Conservation (phyloP, 1,140 invertebrate genomes). For the Melitaea cinxia region DNA sequence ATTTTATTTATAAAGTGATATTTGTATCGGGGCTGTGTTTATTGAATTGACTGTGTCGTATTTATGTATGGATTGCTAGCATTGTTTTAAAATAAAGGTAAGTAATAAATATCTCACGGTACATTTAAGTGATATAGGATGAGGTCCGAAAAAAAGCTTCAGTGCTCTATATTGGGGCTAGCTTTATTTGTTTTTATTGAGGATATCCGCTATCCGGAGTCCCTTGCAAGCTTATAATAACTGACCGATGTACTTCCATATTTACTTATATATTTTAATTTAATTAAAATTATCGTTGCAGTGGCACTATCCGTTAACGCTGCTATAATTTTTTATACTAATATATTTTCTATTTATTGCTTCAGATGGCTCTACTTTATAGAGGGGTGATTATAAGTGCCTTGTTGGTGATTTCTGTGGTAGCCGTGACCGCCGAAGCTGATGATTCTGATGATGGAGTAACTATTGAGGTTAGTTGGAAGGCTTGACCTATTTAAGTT, state of each 20-base stretch:
- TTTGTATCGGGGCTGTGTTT: background rate
- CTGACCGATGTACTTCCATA: conserved; percentile 11
- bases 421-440: conserved; percentile 45
- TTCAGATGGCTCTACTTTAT: conserved; percentile 71
- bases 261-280: conserved; percentile 52
- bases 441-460: conserved; percentile 60
- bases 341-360: conserved; percentile 26
- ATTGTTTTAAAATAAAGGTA: conserved; percentile 20
- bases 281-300: conserved; percentile 46
- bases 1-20: too few species aligned
- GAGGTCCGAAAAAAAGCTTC: conserved; percentile 14
- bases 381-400: conserved; percentile 50
- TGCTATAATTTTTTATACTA: background rate
- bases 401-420: conserved; percentile 53
- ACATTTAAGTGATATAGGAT: conserved; percentile 5
- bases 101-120: conserved; percentile 6
- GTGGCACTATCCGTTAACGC: conserved; percentile 2
- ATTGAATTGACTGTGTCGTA: background rate
- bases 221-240: conserved; percentile 22
- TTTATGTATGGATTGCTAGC: conserved; percentile 11
- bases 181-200: conserved; percentile 55
- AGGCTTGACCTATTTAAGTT: conserved; percentile 35
- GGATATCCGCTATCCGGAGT: conserved; percentile 65
- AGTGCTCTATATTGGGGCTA: conserved; percentile 12
- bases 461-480: conserved; percentile 67